phyloP scores from a whole-genome alignment of 2,888 invertebrate genomes.

The Erebia palarica region DNA sequence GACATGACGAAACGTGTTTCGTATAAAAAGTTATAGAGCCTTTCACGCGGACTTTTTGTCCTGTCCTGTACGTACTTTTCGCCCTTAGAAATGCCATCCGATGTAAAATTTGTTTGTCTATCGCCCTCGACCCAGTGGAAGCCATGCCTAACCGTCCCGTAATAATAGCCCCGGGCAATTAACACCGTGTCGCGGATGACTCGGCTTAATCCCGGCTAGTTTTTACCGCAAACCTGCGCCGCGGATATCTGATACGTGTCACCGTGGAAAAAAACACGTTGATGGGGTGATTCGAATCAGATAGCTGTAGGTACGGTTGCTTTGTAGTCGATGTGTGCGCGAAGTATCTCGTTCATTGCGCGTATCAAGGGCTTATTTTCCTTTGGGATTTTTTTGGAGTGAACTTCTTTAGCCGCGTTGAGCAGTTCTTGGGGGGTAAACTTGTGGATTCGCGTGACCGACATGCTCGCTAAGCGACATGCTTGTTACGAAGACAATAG shows the following conservation, averaged over 20 bases:
- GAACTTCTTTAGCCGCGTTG: no score
- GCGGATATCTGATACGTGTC: constrained; percentile 39
- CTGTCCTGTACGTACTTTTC: no score
- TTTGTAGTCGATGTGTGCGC: constrained; percentile 12
- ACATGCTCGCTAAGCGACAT: no score
- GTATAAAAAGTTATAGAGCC: no score
- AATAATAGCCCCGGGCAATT: constrained; percentile 51
- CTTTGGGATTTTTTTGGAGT: not conserved
- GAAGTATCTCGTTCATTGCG: not conserved
- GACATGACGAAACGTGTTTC: no score
- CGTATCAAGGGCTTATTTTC: not conserved
- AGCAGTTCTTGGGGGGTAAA: no score
- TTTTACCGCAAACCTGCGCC: constrained; percentile 44
- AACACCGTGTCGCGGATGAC: constrained; percentile 44
- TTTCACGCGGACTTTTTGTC: no score
- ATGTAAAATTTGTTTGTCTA: not conserved
- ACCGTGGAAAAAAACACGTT: constrained; percentile 35
- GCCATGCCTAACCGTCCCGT: constrained; percentile 41
- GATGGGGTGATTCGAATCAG: constrained; percentile 36
- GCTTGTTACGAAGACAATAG: no score
- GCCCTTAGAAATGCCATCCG: no score
- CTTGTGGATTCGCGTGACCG: no score
- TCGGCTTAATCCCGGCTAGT: constrained; percentile 45
- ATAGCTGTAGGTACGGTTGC: constrained; percentile 28
- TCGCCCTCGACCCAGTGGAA: constrained; percentile 24